These are phyloP conservation scores for Dryobotodes eremita DNA, from an alignment of 2,888 invertebrate species.

Conservation along the genomic window DNA sequence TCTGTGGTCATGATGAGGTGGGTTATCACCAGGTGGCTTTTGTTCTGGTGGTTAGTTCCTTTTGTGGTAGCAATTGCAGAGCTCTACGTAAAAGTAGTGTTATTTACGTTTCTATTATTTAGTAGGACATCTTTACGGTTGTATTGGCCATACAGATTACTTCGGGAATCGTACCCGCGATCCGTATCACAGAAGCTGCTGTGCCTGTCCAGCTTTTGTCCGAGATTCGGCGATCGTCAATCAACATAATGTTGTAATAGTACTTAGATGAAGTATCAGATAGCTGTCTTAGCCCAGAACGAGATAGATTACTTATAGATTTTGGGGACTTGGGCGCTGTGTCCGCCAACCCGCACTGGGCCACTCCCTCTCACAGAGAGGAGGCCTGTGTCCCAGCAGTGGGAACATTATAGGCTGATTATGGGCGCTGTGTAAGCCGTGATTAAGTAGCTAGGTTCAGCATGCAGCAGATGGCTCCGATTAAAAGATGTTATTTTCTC, in stretches of 20 bases:
- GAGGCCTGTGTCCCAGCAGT: not conserved
- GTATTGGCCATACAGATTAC: not conserved
- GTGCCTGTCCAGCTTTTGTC: not conserved
- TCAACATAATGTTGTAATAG: too few species aligned
- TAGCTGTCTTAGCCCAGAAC: not conserved
- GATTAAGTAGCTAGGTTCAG: not conserved
- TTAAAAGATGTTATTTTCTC: not conserved
- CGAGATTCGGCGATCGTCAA: not conserved
- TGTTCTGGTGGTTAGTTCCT: slow-evolving; percentile 11
- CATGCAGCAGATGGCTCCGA: not conserved
- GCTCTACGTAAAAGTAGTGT: not conserved
- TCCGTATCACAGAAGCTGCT: not conserved
- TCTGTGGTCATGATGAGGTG: slow-evolving; percentile 45
- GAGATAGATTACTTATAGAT: not conserved
- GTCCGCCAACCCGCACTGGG: not conserved
- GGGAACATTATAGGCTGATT: not conserved
- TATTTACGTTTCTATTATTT: too few species aligned
- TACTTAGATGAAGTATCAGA: not conserved
- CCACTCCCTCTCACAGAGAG: too few species aligned
- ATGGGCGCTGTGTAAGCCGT: not conserved
- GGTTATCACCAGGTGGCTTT: slow-evolving; percentile 18
- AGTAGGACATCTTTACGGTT: not conserved
- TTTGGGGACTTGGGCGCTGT: not conserved
- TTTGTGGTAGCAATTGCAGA: not conserved
- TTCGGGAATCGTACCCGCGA: not conserved